Evolutionary conservation across 2,797 vertebrate genomes (phyloP).

Genomic region (Tauraco hartlaubi): DNA sequence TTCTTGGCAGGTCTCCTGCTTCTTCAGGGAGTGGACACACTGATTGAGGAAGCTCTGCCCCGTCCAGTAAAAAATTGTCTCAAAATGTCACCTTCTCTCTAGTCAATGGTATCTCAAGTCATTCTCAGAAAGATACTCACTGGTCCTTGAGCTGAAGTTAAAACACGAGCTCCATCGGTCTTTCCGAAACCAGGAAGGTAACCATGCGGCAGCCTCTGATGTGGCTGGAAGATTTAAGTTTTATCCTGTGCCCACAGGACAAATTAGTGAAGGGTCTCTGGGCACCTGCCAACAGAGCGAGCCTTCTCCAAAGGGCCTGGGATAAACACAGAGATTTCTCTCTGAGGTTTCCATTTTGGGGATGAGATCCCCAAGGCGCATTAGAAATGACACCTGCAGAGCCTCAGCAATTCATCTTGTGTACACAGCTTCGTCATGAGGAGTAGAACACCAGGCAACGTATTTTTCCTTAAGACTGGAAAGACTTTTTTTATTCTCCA

Average conservation of each 20-base stretch:
- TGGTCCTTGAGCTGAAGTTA: background rate
- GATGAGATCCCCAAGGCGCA: accelerated
- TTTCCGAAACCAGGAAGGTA: accelerated
- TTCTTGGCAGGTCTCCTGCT: background rate
- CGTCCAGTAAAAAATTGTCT: background rate
- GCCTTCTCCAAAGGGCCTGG: background rate
- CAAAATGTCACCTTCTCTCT: background rate
- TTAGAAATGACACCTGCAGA: background rate
- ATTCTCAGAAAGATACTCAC: background rate
- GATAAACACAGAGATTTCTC: accelerated
- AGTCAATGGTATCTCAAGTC: background rate
- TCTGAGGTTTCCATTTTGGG: background rate
- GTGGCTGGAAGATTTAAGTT: background rate
- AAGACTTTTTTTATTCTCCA: background rate
- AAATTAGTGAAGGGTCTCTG: background rate
- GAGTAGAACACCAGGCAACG: background rate
- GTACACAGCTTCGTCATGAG: accelerated
- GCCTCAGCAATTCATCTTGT: accelerated
- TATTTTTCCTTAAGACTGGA: background rate
- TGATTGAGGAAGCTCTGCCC: background rate
- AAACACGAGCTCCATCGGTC: accelerated
- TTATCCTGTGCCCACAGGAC: background rate
- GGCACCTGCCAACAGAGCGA: background rate
- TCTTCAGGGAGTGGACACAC: background rate
- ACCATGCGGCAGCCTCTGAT: accelerated